Percentiles rank a stretch among this genome's conserved stretches.
Conservation (phyloP, 2,888 invertebrate species). For the Tryphoninae sp. region DNA sequence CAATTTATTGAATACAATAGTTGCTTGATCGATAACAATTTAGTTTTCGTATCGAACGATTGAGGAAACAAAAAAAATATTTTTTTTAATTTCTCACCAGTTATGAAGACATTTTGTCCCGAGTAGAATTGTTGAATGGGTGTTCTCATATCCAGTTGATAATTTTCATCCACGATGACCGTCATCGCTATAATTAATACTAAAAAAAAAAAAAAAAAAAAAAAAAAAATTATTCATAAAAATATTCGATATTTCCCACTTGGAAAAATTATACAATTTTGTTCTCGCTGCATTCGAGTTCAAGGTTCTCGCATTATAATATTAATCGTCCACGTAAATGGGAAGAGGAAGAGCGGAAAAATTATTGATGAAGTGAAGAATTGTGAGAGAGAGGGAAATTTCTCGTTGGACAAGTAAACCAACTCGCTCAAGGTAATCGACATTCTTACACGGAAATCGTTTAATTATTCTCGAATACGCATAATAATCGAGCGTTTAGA, state of each 20-base stretch:
- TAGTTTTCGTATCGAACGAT: not conserved
- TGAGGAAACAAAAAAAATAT: not conserved
- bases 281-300: conserved; percentile 14
- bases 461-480: not conserved
- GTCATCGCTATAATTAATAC: conserved; percentile 64
- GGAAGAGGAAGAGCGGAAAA: not conserved
- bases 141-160: conserved; percentile 71
- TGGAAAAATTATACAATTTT: too few relatives aligned
- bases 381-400: not conserved
- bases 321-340: not conserved
- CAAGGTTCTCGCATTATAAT: conserved; percentile 21
- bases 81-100: conserved; percentile 78
- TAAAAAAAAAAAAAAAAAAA: conserved; percentile 15
- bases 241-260: not conserved
- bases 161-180: conserved; percentile 64
- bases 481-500: too few relatives aligned
- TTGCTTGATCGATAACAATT: conserved; percentile 63
- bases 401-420: not conserved
- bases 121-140: conserved; percentile 84
- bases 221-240: conserved; percentile 27
- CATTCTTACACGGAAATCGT: not conserved
- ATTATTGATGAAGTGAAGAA: not conserved
- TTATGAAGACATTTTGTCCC: conserved; percentile 84
- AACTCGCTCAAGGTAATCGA: conserved; percentile 8
- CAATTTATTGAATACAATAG: not conserved